Conservation (phyloP, 1,140 invertebrate species). For the Pseudoatta argentina region DNA sequence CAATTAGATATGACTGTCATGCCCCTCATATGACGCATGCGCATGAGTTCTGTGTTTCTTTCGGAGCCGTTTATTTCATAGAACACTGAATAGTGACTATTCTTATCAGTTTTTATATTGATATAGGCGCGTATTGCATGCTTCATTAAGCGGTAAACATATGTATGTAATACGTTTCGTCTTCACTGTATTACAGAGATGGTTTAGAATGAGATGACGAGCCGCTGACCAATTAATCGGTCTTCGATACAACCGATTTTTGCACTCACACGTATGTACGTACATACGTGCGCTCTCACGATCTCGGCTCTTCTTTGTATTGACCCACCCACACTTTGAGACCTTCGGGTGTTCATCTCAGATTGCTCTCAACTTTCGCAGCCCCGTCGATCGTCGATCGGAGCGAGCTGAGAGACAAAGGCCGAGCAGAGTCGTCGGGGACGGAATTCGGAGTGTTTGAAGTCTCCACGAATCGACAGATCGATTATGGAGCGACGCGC, state of each 20-base stretch:
- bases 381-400: neutral
- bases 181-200: neutral
- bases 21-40: neutral
- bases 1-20: neutral
- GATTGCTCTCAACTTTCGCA: conserved; percentile 72
- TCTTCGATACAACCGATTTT: neutral
- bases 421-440: conserved; percentile 28
- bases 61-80: neutral
- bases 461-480: neutral
- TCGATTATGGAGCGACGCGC: conserved; percentile 27
- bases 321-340: conserved; percentile 57
- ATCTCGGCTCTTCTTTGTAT: conserved; percentile 58
- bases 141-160: neutral
- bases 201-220: neutral
- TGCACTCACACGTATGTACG: neutral
- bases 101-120: neutral
- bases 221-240: conserved; percentile 7
- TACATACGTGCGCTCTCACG: neutral
- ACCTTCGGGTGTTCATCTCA: conserved; percentile 50
- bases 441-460: neutral
- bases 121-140: neutral
- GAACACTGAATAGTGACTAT: too few relatives aligned
- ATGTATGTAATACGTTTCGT: neutral
- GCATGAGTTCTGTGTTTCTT: neutral
- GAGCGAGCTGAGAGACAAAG: conserved; percentile 64